These are phyloP conservation scores for Zaprionus lachaisei DNA, from an alignment of 1,140 invertebrate genomes.

Conservation along the genomic window DNA sequence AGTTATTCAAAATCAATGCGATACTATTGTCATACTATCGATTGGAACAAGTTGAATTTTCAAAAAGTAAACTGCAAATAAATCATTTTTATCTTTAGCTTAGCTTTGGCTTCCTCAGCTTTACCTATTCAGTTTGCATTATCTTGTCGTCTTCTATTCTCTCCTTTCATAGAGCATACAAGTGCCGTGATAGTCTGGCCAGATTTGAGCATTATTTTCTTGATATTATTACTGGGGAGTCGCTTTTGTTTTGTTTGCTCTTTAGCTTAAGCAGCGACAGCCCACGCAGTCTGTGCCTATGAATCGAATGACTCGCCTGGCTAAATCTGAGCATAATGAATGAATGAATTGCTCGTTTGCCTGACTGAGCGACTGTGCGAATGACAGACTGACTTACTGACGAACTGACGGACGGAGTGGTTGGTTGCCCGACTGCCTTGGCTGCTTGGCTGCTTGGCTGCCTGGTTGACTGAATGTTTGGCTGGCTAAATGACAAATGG, in stretches of 20 bases:
- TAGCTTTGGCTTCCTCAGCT: neutral
- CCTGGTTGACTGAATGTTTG: slow-evolving; percentile 43
- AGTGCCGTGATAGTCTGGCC: neutral
- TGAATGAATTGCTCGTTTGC: slow-evolving; percentile 71
- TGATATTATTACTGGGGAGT: slow-evolving; percentile 40
- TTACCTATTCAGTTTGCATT: neutral
- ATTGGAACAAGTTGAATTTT: neutral
- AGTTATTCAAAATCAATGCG: neutral
- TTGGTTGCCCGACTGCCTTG: slow-evolving; percentile 33
- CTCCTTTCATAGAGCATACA: slow-evolving; percentile 13
- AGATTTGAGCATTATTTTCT: slow-evolving; percentile 20
- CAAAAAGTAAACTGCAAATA: neutral
- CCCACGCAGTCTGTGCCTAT: slow-evolving; percentile 77
- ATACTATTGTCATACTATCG: neutral
- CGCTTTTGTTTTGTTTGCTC: slow-evolving; percentile 74
- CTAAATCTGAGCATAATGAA: slow-evolving; percentile 73
- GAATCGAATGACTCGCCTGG: slow-evolving; percentile 74
- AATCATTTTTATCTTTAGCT: neutral
- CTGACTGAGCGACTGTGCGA: neutral
- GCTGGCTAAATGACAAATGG: slow-evolving; percentile 69
- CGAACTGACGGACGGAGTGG: slow-evolving; percentile 15
- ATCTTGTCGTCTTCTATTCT: neutral
- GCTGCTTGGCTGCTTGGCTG: slow-evolving; percentile 18
- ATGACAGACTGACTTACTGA: neutral
- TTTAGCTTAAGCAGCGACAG: slow-evolving; percentile 62